Evolutionary conservation across 2,113 vertebrate genomes (phyloP).

Genomic region (Ctenomys sociabilis): DNA sequence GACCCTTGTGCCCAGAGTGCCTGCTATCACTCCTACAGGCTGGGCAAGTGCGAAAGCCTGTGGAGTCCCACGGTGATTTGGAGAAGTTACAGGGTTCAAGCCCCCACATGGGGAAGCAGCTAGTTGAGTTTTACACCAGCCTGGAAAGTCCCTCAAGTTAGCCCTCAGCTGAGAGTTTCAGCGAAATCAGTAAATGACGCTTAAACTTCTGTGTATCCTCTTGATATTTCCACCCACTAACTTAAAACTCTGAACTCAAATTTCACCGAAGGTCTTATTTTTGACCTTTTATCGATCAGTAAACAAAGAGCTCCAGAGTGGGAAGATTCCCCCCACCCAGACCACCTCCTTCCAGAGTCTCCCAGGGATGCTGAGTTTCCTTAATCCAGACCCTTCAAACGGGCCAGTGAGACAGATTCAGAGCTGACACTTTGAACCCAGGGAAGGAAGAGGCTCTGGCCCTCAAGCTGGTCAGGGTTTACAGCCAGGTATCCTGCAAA

Average conservation of each 20-base stretch:
- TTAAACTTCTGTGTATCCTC: constrained; percentile 22
- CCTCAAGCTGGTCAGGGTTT: background rate
- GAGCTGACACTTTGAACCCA: constrained; percentile 43
- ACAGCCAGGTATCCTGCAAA: constrained; percentile 7
- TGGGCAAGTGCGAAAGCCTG: background rate
- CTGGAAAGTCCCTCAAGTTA: constrained; percentile 72
- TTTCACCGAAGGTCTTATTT: background rate
- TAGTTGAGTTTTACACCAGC: constrained; percentile 59
- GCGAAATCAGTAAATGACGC: constrained; percentile 32
- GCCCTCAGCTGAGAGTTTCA: constrained; percentile 29
- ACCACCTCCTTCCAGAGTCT: background rate
- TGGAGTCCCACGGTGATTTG: constrained; percentile 11
- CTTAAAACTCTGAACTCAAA: constrained; percentile 33
- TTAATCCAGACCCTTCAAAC: background rate
- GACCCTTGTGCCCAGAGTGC: background rate
- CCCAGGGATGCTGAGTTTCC: background rate
- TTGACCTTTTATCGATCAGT: background rate
- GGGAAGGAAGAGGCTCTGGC: background rate
- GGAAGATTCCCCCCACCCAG: background rate
- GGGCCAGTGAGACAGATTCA: background rate
- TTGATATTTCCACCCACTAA: background rate
- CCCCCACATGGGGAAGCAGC: constrained; percentile 57
- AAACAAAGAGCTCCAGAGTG: background rate
- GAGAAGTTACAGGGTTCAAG: constrained; percentile 57
- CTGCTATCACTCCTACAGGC: background rate